Evolutionary conservation across 2,797 vertebrate genomes (phyloP).

Genomic region (Graptemys geographica): DNA sequence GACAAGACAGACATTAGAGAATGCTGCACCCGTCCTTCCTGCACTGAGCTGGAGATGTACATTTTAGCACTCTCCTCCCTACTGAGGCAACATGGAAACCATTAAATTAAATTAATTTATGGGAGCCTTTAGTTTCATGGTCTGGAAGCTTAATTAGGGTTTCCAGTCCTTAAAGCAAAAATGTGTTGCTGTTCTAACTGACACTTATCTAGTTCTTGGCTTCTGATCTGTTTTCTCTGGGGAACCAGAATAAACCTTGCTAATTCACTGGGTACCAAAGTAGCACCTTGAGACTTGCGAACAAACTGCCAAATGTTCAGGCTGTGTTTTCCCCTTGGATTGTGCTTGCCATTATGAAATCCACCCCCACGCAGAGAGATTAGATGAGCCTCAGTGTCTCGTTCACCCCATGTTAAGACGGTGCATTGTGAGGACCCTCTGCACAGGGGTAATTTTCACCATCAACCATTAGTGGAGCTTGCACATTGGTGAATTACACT

Average conservation of each 20-base stretch:
- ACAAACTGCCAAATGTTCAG: background rate
- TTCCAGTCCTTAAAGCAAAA: conserved; percentile 26
- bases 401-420: background rate
- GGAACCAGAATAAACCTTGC: background rate
- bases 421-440: rapidly evolving
- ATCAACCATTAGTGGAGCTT: background rate
- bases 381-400: background rate
- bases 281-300: background rate
- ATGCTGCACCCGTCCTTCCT: background rate
- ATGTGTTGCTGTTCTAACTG: background rate
- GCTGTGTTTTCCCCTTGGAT: background rate
- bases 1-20: too few relatives aligned
- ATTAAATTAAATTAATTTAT: background rate
- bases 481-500: rapidly evolving
- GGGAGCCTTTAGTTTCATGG: conserved; percentile 4
- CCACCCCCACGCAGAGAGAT: background rate
- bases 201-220: conserved; percentile 8
- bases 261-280: conserved; percentile 3
- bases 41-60: rapidly evolving
- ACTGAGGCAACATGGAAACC: background rate
- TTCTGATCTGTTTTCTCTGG: conserved; percentile 11
- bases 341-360: background rate
- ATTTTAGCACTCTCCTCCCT: background rate
- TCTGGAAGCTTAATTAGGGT: background rate
- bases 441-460: background rate